These are phyloP conservation scores for Stenopsyche tienmushanensis DNA, from an alignment of 1,140 invertebrate genomes.

Conservation along the genomic window DNA sequence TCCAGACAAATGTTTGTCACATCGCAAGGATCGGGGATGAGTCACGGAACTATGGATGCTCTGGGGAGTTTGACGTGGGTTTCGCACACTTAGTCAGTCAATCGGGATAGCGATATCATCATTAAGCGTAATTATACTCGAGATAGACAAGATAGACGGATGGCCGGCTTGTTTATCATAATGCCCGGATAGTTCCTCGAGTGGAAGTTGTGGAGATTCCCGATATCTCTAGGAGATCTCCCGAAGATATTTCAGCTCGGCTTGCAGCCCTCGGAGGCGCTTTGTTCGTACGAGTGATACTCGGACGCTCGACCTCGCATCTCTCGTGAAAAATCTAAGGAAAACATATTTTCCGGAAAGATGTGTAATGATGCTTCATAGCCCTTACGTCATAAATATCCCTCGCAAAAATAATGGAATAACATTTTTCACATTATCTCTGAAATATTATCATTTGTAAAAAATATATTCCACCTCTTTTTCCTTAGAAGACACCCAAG, in stretches of 20 bases:
- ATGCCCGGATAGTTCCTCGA: slow-evolving; percentile 4
- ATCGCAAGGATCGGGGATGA: no score
- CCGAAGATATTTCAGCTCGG: not conserved
- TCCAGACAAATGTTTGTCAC: no score
- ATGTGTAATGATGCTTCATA: slow-evolving; percentile 23
- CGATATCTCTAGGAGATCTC: not conserved
- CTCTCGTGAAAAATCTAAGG: slow-evolving; percentile 2
- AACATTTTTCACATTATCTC: slow-evolving; percentile 22
- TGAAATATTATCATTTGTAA: slow-evolving; percentile 12
- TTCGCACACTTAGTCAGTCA: not conserved
- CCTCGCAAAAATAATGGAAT: slow-evolving; percentile 16
- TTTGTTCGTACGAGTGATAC: slow-evolving; percentile 20
- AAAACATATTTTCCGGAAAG: slow-evolving; percentile 20
- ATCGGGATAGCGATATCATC: not conserved
- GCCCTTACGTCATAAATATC: slow-evolving; percentile 7
- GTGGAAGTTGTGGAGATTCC: not conserved
- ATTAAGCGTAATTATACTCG: slow-evolving; percentile 28
- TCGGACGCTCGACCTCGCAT: slow-evolving; percentile 13
- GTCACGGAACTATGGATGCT: no score
- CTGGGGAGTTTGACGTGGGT: no score
- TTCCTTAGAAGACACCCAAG: no score
- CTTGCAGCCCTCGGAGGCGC: not conserved
- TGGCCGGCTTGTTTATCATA: slow-evolving; percentile 4
- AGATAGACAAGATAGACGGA: not conserved
- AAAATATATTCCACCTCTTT: no score